Evolutionary conservation across 2,797 vertebrate species (phyloP).

Genomic region (Chelon labrosus): DNA sequence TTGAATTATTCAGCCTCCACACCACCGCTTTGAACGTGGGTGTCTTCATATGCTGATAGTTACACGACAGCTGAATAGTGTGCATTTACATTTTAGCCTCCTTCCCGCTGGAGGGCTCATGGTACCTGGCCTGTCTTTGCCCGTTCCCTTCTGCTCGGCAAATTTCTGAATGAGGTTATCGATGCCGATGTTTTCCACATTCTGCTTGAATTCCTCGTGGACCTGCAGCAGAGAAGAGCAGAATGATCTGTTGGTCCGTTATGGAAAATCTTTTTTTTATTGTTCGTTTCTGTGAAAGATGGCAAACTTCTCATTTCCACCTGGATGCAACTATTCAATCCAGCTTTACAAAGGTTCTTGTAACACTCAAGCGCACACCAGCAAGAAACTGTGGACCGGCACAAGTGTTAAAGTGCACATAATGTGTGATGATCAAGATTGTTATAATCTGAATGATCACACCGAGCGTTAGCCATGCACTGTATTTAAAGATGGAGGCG

Average conservation of each 20-base stretch:
- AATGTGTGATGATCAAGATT: too few relatives aligned
- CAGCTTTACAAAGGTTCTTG: too few relatives aligned
- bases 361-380: too few relatives aligned
- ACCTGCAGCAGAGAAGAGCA: constrained; percentile 82
- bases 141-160: constrained; percentile 92
- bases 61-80: constrained; percentile 17
- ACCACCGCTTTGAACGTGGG: background rate
- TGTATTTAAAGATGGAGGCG: too few relatives aligned
- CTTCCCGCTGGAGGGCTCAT: background rate
- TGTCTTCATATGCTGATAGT: background rate
- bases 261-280: background rate
- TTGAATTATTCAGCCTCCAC: constrained; percentile 18
- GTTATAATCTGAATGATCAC: too few relatives aligned
- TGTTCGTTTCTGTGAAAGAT: too few relatives aligned
- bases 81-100: constrained; percentile 9
- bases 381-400: too few relatives aligned
- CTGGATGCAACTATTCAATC: too few relatives aligned
- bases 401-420: too few relatives aligned
- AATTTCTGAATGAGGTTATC: constrained; percentile 92
- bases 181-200: constrained; percentile 94
- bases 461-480: too few relatives aligned
- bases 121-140: constrained; percentile 91
- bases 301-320: too few relatives aligned
- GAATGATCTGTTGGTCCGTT: background rate
- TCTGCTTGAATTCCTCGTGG: constrained; percentile 97